phyloP scores from a whole-genome alignment of 2,113 vertebrate genomes.

The Corynorhinus townsendii region DNA sequence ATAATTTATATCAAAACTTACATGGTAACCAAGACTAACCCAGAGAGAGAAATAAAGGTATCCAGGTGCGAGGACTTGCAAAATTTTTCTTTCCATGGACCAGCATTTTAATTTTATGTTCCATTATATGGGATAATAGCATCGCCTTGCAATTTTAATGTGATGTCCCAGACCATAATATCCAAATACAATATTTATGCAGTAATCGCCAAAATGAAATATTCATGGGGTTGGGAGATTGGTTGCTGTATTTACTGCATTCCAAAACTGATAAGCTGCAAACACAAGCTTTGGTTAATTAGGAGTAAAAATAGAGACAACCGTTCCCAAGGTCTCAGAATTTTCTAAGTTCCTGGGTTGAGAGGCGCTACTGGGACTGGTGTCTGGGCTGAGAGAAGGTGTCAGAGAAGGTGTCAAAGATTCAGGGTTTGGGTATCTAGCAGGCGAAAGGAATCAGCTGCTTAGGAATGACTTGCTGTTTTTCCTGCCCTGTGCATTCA shows the following conservation, averaged over 20 bases:
- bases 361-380: background rate
- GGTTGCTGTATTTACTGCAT: slow-evolving; percentile 76
- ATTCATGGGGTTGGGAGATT: slow-evolving; percentile 76
- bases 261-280: slow-evolving; percentile 63
- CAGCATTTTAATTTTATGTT: slow-evolving; percentile 78
- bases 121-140: slow-evolving; percentile 77
- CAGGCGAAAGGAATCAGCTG: background rate
- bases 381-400: background rate
- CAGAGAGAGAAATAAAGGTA: background rate
- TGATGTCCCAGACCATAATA: slow-evolving; percentile 74
- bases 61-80: slow-evolving; percentile 13
- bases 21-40: background rate
- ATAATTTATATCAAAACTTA: background rate
- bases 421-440: background rate
- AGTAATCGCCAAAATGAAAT: slow-evolving; percentile 81
- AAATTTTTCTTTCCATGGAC: slow-evolving; percentile 63
- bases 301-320: slow-evolving; percentile 70
- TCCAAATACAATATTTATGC: slow-evolving; percentile 81
- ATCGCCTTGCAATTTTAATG: slow-evolving; percentile 83
- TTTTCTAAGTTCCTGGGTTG: background rate
- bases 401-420: background rate
- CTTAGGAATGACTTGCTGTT: background rate
- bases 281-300: slow-evolving; percentile 69
- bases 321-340: background rate
- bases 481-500: background rate